phyloP scores from a whole-genome alignment of 1,140 invertebrate genomes.

The Elysia chlorotica region DNA sequence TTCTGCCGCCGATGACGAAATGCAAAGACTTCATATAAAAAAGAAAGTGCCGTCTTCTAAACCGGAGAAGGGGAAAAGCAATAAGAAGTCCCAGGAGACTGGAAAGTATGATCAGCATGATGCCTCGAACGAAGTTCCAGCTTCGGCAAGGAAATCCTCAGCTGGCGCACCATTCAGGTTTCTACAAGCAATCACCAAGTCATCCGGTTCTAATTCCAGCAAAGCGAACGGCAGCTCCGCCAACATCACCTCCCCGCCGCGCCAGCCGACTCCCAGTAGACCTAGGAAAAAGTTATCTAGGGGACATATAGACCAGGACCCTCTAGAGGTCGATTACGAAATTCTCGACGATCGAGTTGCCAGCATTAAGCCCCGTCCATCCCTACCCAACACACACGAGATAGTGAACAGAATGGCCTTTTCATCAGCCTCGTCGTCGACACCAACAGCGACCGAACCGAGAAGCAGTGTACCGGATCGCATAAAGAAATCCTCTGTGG shows the following conservation, averaged over 20 bases:
- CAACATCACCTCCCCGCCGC: neutral
- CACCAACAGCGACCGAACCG: no score
- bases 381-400: neutral
- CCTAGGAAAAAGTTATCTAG: conserved; percentile 18
- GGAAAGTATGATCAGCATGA: neutral
- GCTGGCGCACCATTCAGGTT: no score
- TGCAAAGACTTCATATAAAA: neutral
- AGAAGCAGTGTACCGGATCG: no score
- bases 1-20: neutral
- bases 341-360: conserved; percentile 5
- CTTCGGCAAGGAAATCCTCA: neutral
- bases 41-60: no score
- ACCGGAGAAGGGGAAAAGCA: conserved; percentile 8
- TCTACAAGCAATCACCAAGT: neutral
- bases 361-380: neutral
- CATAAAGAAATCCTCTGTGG: neutral
- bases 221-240: neutral
- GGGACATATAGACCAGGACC: conserved; percentile 27
- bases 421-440: neutral
- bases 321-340: conserved; percentile 15
- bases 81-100: neutral
- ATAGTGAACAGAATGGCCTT: neutral
- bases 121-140: neutral
- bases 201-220: neutral
- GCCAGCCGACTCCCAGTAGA: conserved; percentile 2